Evolutionary conservation across 2,113 vertebrate genomes (phyloP), one percentile per base, ranked within the genome.

Genomic region (Misgurnus mizolepis): DNA sequence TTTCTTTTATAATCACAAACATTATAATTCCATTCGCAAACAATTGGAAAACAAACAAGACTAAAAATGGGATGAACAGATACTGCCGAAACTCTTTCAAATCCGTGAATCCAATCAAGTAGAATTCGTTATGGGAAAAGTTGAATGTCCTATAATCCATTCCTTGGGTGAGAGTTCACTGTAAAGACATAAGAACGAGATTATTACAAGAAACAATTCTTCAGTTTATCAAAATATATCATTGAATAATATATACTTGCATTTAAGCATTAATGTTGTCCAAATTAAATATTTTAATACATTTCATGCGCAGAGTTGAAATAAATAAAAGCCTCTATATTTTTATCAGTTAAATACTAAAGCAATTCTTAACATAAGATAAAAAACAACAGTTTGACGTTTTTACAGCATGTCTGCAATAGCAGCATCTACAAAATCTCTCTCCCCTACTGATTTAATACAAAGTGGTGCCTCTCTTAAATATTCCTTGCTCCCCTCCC

Each of bases 41-140:
- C 49, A 76, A 27, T 7, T 66, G 27, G 58, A 76, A 68, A 41
- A 68, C n/a, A 70, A 82, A 70, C 6, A 76, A 70, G 6, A 77
- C 0, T 1, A 65, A 50, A 70, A 82, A 82, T 40, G 73, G 80
- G 6, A 82, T 45, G n/a, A 53, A 69, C 17, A 77, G 80, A 56
- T 61, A 62, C 10, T 1, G 66, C 0, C 73, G 66, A 61, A 64
- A 76, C 22, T 27, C 45, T 6, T 70, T n/a, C 3, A 77, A 45
- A 77, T 82, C 80, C 2, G 73, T 76, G 68, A 82, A 81, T 68
- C 72, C 72, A 64, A 81, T 84, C 58, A 68, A 78, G 55, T 76
- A 40, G 56, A 83, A 53, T 8, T 83, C 70, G 2, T 45, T 10
- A 70, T 69, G 4, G 27, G 80, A 82, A n/a, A 80, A 17, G 53